Base-by-base conservation (phyloP, 2,113 vertebrate genomes). In the Hippocampus mohnikei region DNA sequence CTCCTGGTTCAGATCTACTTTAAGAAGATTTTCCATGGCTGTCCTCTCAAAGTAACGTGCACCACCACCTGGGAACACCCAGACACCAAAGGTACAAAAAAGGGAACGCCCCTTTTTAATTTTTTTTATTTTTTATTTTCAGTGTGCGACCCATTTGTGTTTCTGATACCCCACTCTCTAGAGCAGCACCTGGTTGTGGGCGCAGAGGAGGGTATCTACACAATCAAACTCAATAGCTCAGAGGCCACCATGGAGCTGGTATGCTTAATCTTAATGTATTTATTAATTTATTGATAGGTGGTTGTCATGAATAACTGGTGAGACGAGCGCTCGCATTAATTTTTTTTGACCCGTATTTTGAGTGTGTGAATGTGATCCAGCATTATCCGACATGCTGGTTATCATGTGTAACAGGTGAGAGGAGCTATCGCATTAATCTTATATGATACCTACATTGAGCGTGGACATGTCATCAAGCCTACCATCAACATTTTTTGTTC, bases 161-260 rank as follows among this genome's bases (percentile, higher is more conserved):
- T 18, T 67, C 59, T 66, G 25, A 67, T 58, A 20, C 64, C 21
- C 33, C 15, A 37, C 50, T 50, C 76, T 71, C 64, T 81, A 97
- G 95, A 96, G 56, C 91, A 92, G 27, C 92, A 95, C 72, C 85
- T 97, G 75, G 94, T 97, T 70, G 88, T 97, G 72, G 95, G 93
- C 3, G 92, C 95, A 0, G 95, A 97, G 44, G 94, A 96, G 69
- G 95, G 95, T 0, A 96, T 96, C 74, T 97, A 95, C 84, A 94
- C 92, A 58, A 74, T 97, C 75, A 97, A 95, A 85, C 90, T 94
- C 44, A 93, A 84, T 16, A 88, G 95, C 13, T 58, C 91, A 0
- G 95, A 96, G 67, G 92, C 94, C 64, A 95, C 94, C 0, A 89
- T 97, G 83, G 95, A 97, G 74, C 93, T 95, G 94, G 95, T 97